A percentile compares a stretch with the other conserved stretches of the same genome.
Evolutionary conservation across 2,797 vertebrate species (phyloP).

Genomic region (Sylvilagus floridanus): DNA sequence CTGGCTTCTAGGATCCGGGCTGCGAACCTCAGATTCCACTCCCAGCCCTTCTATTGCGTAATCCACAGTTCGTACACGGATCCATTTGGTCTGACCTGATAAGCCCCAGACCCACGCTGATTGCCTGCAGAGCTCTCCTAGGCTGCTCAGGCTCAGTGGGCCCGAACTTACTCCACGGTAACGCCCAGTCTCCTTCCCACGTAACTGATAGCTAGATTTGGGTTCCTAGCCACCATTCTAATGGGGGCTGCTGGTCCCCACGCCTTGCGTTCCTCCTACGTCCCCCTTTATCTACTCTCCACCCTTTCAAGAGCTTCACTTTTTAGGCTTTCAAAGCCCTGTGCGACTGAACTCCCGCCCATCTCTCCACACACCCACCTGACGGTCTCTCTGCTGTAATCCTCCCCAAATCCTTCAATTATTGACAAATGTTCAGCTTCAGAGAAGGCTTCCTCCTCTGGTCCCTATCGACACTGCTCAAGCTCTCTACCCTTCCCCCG

Average conservation of each 20-base stretch:
- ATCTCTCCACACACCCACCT: background rate
- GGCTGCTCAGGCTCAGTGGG: background rate
- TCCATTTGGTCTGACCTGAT: background rate
- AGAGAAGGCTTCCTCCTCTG: background rate
- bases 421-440: background rate
- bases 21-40: background rate
- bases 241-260: too few species aligned
- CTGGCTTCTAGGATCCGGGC: background rate
- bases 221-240: background rate
- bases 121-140: background rate
- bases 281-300: background rate
- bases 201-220: background rate
- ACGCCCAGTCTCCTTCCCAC: background rate
- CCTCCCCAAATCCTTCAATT: background rate
- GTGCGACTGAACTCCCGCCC: background rate
- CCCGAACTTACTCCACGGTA: background rate
- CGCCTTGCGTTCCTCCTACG: too few species aligned
- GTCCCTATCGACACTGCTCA: background rate
- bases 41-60: background rate
- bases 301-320: background rate
- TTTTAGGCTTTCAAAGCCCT: background rate
- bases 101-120: background rate
- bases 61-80: background rate
- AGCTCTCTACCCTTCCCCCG: background rate
- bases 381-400: background rate